These are phyloP conservation scores for Tetramorium bicarinatum DNA, from an alignment of 2,888 invertebrate species.

Conservation along the genomic window DNA sequence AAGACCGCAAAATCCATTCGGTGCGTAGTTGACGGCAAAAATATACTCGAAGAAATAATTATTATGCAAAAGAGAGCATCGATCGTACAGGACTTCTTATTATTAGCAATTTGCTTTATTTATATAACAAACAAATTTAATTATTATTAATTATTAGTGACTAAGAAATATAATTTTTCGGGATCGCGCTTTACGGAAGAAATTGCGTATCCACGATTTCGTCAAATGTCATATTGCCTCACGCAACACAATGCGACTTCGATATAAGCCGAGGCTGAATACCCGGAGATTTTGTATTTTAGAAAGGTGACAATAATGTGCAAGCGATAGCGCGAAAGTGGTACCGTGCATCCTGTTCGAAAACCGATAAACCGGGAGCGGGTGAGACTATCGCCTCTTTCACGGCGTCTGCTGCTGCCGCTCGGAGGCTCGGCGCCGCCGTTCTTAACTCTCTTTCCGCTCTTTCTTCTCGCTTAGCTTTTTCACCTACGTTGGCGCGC, in stretches of 20 bases:
- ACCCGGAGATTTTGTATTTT: constrained; percentile 13
- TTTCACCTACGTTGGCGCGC: constrained; percentile 59
- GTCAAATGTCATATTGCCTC: constrained; percentile 24
- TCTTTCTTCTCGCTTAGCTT: constrained; percentile 36
- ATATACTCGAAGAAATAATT: too few species aligned
- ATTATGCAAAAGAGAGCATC: too few species aligned
- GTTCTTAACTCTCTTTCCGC: constrained; percentile 61
- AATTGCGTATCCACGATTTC: constrained; percentile 13
- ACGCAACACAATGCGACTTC: neutral
- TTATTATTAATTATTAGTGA: too few species aligned
- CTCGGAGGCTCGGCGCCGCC: constrained; percentile 43
- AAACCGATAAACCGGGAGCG: constrained; percentile 72
- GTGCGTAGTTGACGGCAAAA: too few species aligned
- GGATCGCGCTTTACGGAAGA: neutral
- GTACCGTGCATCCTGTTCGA: constrained; percentile 58
- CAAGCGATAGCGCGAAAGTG: constrained; percentile 56
- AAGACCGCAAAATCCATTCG: too few species aligned
- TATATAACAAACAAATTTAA: too few species aligned
- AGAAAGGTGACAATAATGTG: constrained; percentile 58
- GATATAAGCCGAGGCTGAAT: constrained; percentile 25
- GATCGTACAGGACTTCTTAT: too few species aligned
- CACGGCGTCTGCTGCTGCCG: constrained; percentile 32
- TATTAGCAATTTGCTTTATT: too few species aligned
- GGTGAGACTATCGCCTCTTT: constrained; percentile 59
- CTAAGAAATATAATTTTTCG: neutral